Percentiles rank a stretch among this genome's conserved stretches.
These are phyloP conservation scores for Morone chrysops DNA, from an alignment of 2,113 vertebrate species.

Conservation along the genomic window DNA sequence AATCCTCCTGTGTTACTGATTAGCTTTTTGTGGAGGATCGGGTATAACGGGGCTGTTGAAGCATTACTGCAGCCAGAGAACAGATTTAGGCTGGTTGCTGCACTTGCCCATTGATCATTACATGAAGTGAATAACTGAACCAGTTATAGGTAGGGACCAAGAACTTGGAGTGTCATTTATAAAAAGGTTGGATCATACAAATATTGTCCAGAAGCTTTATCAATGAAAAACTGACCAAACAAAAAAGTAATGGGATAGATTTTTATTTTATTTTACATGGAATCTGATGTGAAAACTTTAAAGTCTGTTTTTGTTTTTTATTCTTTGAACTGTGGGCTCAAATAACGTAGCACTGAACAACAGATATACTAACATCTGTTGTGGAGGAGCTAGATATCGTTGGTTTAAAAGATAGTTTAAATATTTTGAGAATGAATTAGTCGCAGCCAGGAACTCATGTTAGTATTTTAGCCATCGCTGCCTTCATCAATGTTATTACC, in stretches of 20 bases:
- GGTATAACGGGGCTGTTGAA: slow-evolving; percentile 21
- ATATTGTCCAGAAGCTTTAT: neutral
- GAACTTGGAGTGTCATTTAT: slow-evolving; percentile 12
- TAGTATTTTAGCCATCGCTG: slow-evolving; percentile 59
- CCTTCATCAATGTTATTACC: slow-evolving; percentile 52
- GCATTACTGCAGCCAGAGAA: too few relatives aligned
- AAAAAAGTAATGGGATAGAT: neutral
- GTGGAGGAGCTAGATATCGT: neutral
- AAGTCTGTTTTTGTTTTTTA: neutral
- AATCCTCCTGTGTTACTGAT: slow-evolving; percentile 8
- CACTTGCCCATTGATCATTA: neutral
- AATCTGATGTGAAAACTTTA: neutral
- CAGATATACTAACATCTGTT: neutral
- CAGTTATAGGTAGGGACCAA: slow-evolving; percentile 36
- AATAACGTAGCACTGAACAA: slow-evolving; percentile 1
- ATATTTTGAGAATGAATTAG: neutral
- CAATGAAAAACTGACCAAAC: neutral
- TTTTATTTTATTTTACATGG: neutral
- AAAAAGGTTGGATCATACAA: neutral
- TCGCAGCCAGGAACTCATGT: slow-evolving; percentile 16
- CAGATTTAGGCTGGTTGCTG: neutral
- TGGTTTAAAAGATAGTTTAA: neutral
- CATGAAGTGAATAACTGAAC: neutral
- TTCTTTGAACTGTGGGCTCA: neutral
- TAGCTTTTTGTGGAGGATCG: slow-evolving; percentile 19